These are phyloP conservation scores for Paelopatides confundens DNA, from an alignment of 53 echinoderm and acorn worm species.

Conservation along the genomic window DNA sequence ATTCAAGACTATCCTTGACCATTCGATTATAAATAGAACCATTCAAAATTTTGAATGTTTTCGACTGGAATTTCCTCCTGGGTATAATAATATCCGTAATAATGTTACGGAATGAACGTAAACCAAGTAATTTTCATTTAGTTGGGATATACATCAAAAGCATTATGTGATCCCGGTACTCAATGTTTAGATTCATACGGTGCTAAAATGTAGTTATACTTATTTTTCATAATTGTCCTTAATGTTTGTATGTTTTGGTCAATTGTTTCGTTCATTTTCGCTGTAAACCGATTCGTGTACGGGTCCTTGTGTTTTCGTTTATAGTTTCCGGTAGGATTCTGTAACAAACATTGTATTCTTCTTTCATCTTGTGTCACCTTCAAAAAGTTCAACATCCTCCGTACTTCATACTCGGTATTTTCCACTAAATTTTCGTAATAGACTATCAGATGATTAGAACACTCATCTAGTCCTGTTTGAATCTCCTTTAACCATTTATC, in stretches of 20 bases:
- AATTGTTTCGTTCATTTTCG: neutral
- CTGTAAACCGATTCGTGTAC: neutral
- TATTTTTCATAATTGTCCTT: neutral
- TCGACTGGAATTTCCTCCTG: too few relatives aligned
- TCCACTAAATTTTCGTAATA: slow-evolving; percentile 2
- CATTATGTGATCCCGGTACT: too few relatives aligned
- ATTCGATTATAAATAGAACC: too few relatives aligned
- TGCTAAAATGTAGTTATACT: neutral
- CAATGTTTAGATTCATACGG: neutral
- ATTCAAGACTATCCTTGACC: too few relatives aligned
- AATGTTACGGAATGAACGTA: too few relatives aligned
- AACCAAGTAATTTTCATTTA: too few relatives aligned
- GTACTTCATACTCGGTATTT: neutral
- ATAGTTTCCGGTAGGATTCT: neutral
- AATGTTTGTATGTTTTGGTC: neutral
- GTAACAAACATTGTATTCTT: neutral
- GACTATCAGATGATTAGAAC: neutral
- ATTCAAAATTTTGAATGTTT: too few relatives aligned
- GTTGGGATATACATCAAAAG: too few relatives aligned
- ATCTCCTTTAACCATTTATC: neutral
- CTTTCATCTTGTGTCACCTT: neutral
- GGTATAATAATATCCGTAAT: too few relatives aligned
- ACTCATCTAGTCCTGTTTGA: neutral
- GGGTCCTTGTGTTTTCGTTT: neutral
- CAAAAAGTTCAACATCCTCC: neutral